Base-by-base conservation (phyloP, 2,888 invertebrate genomes). In the Lordiphosa andalusiaca region DNA sequence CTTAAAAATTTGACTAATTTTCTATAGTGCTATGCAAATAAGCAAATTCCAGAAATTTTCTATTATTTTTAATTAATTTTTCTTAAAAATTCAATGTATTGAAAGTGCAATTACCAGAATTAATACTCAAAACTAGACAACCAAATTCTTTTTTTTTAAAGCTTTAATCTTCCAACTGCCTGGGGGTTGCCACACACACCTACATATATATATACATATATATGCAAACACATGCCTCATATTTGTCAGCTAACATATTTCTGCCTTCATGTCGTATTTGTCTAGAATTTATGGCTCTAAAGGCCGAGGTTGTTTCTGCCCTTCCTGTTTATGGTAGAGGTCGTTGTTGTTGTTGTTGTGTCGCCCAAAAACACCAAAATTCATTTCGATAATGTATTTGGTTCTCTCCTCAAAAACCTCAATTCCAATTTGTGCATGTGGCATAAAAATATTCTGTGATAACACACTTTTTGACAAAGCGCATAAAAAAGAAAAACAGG, bases 231-330 rank as follows among this genome's bases (percentile, higher is more conserved):
- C n/a, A 12, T 4, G 1, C 44, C 16, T 10, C 6, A 33, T 9
- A 30, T 7, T 19, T 47, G 36, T 47, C 39, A 19, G 35, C 10
- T 19, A 47, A 47, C 53, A 47, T 53, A 53, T 47, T 47, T 47
- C 23, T 39, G 30, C 37, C 44, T 38, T 13, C 51, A 33, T 47
- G 41, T 44, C 48, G 44, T 39, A 49, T 58, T 49, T 53, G 48
- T n/a, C 36, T 53, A 42, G 48, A 53, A 58, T 58, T 58, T 58
- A 53, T 58, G 58, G 38, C 48, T 38, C 16, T 16, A 42, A 58
- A 57, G 40, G 36, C 37, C 25, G 33, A 33, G 44, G 44, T 44
- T n/a, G 21, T 21, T n/a, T 30, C 16, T n/a, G 10, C 12, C 33
- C n/a, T 44, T 38, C 6, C 36, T 10, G 40, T 48, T 36, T 41